Conservation (phyloP, 1,140 invertebrate genomes). For the Sinonovacula constricta region DNA sequence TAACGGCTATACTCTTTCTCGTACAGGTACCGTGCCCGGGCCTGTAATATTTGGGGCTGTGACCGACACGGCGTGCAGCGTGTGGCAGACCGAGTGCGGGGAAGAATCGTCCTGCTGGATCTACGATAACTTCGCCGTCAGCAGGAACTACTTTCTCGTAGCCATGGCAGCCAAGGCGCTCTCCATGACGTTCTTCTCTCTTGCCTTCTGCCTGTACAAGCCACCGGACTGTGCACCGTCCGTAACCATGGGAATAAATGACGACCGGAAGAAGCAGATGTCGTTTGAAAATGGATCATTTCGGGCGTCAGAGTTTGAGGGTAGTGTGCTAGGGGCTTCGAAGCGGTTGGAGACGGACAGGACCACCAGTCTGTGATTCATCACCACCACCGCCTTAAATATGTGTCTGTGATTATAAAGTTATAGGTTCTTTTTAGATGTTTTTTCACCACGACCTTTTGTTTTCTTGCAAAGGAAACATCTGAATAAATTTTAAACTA, state of each 20-base stretch:
- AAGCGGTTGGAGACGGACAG: neutral
- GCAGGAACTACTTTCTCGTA: conserved; percentile 53
- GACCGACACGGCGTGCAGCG: conserved; percentile 67
- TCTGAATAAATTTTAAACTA: too few species aligned
- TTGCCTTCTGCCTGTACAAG: conserved; percentile 52
- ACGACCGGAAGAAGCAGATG: conserved; percentile 28
- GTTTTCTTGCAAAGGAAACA: too few species aligned
- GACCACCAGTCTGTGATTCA: too few species aligned
- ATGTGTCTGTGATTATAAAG: too few species aligned
- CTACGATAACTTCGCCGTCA: conserved; percentile 62
- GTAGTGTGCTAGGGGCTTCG: neutral
- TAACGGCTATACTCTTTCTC: too few species aligned
- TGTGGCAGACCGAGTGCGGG: conserved; percentile 72
- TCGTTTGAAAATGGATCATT: conserved; percentile 45
- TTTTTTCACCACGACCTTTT: too few species aligned
- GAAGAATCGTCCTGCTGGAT: conserved; percentile 74
- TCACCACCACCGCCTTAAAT: too few species aligned
- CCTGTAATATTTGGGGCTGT: conserved; percentile 72
- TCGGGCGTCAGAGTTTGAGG: conserved; percentile 25
- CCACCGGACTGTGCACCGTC: conserved; percentile 4
- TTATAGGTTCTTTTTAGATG: too few species aligned
- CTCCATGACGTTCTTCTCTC: conserved; percentile 40
- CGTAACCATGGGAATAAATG: neutral
- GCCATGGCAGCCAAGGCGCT: conserved; percentile 13
- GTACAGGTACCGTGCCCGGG: conserved; percentile 73